Base-by-base conservation (phyloP, 2,113 vertebrate genomes). In the Tyrannus savana region DNA sequence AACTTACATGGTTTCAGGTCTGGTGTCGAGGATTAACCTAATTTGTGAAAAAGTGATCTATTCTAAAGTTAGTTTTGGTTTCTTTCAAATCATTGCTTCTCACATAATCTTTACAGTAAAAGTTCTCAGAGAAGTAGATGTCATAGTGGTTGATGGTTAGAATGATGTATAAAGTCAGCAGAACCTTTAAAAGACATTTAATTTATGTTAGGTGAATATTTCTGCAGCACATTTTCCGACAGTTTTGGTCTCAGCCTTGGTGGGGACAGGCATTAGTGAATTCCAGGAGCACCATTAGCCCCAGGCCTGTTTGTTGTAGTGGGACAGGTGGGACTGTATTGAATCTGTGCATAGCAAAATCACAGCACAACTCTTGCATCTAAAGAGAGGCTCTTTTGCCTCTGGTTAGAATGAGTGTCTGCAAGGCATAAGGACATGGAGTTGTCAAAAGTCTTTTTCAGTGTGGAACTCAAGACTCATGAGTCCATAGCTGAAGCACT, bases 71-170 rank as follows among this genome's bases (percentile, higher is more conserved):
- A 47, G 7, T 39, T 77, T 69, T 82, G 23, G 3, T 69, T 78
- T 85, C 33, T 69, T 85, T 46, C 19, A 62, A 79, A 14, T 67
- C 5, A 16, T 88, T 77, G 7, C 25, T 44, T 69, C 7, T 81
- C 18, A 19, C 15, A 24, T 56, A 31, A 21, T 84, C 22, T 84
- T 62, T 52, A 35, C 22, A 37, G 18, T 41, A 30, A 7, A 12
- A 52, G 14, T 74, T 90, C 30, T 60, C 25, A 17, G 64, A 50
- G 59, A 30, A 68, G 23, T 19, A 28, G 19, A 10, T 60, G 19
- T 35, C 44, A 5, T 1, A 73, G 39, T 2, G 4, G 17, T 35
- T 0, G 0, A 5, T 52, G 23, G n/a, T 82, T 47, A n/a, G 55
- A 85, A 60, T 78, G 37, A 50, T 3, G 5, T 52, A 7, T 63